Evolutionary conservation across 2,113 vertebrate species (phyloP).

Genomic region (Perccottus glenii): DNA sequence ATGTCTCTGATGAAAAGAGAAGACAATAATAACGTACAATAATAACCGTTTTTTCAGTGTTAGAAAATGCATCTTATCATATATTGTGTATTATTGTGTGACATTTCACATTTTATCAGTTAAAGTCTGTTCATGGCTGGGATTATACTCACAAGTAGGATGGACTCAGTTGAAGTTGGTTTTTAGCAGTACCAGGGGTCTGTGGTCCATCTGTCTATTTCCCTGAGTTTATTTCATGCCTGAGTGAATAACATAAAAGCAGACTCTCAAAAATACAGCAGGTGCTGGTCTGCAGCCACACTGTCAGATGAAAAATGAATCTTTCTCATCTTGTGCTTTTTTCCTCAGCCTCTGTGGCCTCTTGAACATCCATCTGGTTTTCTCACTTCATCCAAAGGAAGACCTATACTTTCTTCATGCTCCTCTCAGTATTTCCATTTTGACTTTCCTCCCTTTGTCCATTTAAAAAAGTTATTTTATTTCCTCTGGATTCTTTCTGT

Average conservation of each 20-base stretch:
- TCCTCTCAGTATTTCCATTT: constrained; percentile 24
- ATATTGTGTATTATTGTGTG: too few relatives aligned
- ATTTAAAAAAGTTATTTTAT: constrained; percentile 31
- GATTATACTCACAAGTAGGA: not conserved
- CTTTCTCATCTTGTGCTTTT: constrained; percentile 29
- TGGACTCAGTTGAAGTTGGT: not conserved
- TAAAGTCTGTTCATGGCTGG: not conserved
- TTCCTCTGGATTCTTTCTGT: constrained; percentile 9
- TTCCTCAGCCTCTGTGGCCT: constrained; percentile 28
- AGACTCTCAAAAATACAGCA: constrained; percentile 12
- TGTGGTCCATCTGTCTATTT: not conserved
- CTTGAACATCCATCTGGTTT: constrained; percentile 46
- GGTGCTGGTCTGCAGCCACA: constrained; percentile 13
- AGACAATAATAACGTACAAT: too few relatives aligned
- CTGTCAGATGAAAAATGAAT: constrained; percentile 44
- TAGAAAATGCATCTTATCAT: too few relatives aligned
- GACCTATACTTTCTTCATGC: constrained; percentile 12
- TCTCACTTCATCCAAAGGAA: constrained; percentile 29
- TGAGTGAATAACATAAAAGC: constrained; percentile 7
- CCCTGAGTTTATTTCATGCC: constrained; percentile 1
- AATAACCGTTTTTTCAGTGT: too few relatives aligned
- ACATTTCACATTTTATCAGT: not conserved
- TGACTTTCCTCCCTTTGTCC: constrained; percentile 19
- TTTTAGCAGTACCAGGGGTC: not conserved
- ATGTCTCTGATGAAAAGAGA: too few relatives aligned